Base-by-base conservation (phyloP, 2,888 invertebrate genomes). In the Eurois occulta region DNA sequence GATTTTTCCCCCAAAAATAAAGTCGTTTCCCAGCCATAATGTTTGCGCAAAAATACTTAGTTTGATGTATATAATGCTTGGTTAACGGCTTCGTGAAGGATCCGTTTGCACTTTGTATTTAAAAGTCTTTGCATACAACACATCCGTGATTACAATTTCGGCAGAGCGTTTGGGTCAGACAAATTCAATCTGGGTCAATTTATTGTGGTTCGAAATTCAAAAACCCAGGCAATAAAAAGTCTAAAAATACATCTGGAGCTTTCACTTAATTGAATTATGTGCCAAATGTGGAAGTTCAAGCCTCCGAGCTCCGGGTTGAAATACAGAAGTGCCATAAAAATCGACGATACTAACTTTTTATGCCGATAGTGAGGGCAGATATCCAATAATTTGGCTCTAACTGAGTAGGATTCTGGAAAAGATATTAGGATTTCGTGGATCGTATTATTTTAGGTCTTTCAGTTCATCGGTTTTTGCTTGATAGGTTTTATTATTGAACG, bases 351-450 rank as follows among this genome's bases (percentile, higher is more conserved):
- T 86, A 70, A 75, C 46, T 65, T 78, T 81, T 87, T 80, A 87
- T 75, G 64, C 16, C 67, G 62, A 86, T 77, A 80, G 81, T 76
- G 70, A 75, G 66, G 78, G 75, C 43, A 77, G 76, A 76, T 81
- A 80, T 77, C 72, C 46, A 83, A 84, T 87, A 84, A 83, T 69
- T 85, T 77, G 28, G n/a, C n/a, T 35, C 73, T 81, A 77, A 81
- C 78, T 76, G 72, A 74, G 74, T 65, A 48, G 71, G 83, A 66
- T 80, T 71, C 70, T 48, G 62, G 46, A 75, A 73, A 69, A 58
- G 46, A 18, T 66, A 73, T 65, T 73, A 69, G 32, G 66, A 67
- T 76, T 74, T 75, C 24, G 69, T 77, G 32, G 67, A 69, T 71
- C 64, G 48, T 64, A 64, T 68, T 68, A 80, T 77, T 72, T 71